A percentile compares a stretch with the other conserved stretches of the same genome.
These are phyloP conservation scores for Argyrosomus regius DNA, from an alignment of 2,797 vertebrate species.

Conservation along the genomic window DNA sequence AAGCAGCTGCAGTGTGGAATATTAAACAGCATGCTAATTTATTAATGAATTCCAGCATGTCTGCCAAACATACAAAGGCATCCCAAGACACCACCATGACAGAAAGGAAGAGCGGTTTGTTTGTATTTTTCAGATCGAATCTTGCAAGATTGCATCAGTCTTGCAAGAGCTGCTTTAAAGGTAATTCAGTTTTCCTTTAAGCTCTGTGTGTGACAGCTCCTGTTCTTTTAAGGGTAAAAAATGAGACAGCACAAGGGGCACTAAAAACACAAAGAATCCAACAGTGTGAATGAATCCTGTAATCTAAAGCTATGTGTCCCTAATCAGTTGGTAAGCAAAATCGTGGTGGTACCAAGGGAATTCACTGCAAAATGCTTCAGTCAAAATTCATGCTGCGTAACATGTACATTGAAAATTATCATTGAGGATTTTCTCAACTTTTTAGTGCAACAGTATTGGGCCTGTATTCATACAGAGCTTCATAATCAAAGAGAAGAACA, in stretches of 20 bases:
- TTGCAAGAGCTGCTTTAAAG: constrained; percentile 36
- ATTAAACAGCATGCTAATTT: constrained; percentile 33
- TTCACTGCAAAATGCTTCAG: neutral
- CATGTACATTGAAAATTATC: neutral
- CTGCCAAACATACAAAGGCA: constrained; percentile 1
- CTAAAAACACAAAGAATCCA: constrained; percentile 2
- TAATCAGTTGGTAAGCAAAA: constrained; percentile 1
- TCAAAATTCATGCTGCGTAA: neutral
- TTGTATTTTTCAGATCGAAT: constrained; percentile 30
- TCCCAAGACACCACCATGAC: constrained; percentile 6
- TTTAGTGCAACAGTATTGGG: neutral
- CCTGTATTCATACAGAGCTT: neutral
- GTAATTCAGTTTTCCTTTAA: constrained; percentile 24
- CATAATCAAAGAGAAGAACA: neutral
- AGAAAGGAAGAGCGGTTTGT: constrained; percentile 17
- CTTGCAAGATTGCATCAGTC: constrained; percentile 50
- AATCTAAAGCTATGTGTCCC: neutral
- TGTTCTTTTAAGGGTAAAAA: constrained; percentile 5
- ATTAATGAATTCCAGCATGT: constrained; percentile 30
- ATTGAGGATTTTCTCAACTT: neutral
- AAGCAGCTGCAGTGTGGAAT: constrained; percentile 12
- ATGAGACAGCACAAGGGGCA: neutral
- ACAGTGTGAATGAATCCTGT: neutral
- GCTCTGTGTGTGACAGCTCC: neutral
- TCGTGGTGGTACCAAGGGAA: neutral